Percentiles rank a stretch among this genome's conserved stretches.
phyloP scores from a whole-genome alignment of 2,113 vertebrate species.

The Harpagus bidentatus region DNA sequence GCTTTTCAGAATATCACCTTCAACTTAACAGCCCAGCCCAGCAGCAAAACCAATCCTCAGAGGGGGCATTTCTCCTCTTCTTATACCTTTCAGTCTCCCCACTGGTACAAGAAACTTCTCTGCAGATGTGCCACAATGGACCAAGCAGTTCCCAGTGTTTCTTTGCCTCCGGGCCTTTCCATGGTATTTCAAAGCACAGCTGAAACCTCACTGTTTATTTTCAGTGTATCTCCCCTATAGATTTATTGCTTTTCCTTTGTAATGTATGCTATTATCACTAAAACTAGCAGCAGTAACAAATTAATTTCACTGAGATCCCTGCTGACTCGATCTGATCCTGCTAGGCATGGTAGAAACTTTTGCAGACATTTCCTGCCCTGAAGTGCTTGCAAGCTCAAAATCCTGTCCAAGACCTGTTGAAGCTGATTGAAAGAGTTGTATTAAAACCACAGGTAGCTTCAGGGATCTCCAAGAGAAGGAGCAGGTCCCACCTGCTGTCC shows the following conservation, averaged over 20 bases:
- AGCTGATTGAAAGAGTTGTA: background rate
- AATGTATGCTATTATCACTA: background rate
- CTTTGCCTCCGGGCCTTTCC: background rate
- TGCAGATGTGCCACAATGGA: background rate
- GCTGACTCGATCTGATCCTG: background rate
- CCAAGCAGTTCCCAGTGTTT: background rate
- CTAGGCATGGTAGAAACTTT: background rate
- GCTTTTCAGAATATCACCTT: background rate
- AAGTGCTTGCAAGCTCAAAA: background rate
- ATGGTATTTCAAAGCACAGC: background rate
- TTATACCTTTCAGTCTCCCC: background rate
- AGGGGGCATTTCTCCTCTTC: background rate
- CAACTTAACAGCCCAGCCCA: background rate
- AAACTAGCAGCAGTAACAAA: background rate
- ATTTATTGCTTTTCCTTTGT: background rate
- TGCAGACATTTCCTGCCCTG: background rate
- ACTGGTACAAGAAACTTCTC: background rate
- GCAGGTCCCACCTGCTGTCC: background rate
- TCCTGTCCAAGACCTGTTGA: background rate
- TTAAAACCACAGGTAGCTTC: background rate
- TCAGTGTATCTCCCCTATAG: background rate
- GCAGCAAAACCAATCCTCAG: background rate
- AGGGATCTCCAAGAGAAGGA: background rate
- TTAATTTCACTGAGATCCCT: background rate
- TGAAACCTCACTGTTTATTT: constrained; percentile 25